Evolutionary conservation across 2,113 vertebrate genomes (phyloP).

Genomic region (Vidua chalybeata): DNA sequence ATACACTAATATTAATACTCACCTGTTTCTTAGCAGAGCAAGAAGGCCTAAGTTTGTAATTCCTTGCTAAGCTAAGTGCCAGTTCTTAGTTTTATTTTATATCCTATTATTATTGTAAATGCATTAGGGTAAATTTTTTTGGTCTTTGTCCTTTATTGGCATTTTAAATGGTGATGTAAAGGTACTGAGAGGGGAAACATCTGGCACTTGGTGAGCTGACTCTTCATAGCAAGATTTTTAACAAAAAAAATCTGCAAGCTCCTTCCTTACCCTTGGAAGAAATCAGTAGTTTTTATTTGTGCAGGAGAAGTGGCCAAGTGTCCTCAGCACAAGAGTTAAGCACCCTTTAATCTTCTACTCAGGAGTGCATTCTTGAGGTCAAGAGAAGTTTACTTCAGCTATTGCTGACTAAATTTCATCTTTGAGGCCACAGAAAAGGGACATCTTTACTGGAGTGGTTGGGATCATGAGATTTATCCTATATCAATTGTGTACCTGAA

Average conservation of each 20-base stretch:
- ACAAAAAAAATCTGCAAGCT: not conserved
- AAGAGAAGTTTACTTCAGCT: not conserved
- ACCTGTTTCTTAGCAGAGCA: not conserved
- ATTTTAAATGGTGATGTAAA: not conserved
- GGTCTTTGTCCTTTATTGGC: not conserved
- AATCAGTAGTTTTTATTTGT: not conserved
- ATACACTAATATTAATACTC: not conserved
- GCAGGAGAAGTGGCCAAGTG: not conserved
- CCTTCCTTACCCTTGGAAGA: not conserved
- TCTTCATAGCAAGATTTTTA: not conserved
- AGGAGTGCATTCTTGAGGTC: not conserved
- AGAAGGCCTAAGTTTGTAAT: not conserved
- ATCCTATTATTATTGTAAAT: not conserved
- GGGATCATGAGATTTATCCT: not conserved
- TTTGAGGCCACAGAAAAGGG: not conserved
- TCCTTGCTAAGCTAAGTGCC: not conserved
- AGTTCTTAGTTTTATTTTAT: not conserved
- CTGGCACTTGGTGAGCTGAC: not conserved
- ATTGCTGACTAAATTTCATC: not conserved
- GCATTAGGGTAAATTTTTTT: not conserved
- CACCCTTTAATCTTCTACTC: not conserved
- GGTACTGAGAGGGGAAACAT: not conserved
- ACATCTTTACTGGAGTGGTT: not conserved
- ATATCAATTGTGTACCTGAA: not conserved
- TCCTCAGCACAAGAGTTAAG: not conserved